These are phyloP conservation scores for Tenthredo distinguenda DNA, from an alignment of 2,888 invertebrate genomes.

Conservation along the genomic window DNA sequence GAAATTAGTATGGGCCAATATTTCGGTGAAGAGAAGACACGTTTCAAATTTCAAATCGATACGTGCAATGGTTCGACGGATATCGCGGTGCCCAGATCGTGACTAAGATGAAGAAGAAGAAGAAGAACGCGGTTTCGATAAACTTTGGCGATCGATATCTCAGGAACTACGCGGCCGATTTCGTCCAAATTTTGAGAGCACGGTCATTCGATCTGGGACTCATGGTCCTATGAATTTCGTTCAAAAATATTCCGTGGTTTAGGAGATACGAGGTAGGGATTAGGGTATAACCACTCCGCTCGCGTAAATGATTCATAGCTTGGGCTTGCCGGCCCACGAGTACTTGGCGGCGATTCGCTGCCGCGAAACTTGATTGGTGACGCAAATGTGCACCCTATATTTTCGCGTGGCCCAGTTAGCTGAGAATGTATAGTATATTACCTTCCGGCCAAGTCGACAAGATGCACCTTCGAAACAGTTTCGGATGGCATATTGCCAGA, in stretches of 20 bases:
- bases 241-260: not conserved
- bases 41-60: not conserved
- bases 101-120: not conserved
- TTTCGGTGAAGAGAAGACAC: not conserved
- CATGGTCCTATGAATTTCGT: not conserved
- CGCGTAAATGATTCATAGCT: not conserved
- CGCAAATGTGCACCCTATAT: not conserved
- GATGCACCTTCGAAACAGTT: constrained; percentile 93
- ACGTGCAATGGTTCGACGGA: not conserved
- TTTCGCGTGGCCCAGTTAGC: constrained; percentile 1
- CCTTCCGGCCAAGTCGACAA: constrained; percentile 94
- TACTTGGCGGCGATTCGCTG: not conserved
- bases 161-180: not conserved
- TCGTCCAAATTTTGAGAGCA: not conserved
- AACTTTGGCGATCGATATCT: not conserved
- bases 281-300: not conserved
- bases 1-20: not conserved
- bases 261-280: not conserved
- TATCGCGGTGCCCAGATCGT: not conserved
- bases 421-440: constrained; percentile 70
- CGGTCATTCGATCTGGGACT: not conserved
- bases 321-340: not conserved
- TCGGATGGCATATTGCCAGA: constrained; percentile 92
- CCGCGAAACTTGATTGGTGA: not conserved
- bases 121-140: not conserved